A percentile compares a stretch with the other conserved stretches of the same genome.
Conservation (phyloP, 1,140 invertebrate species). For the Penaeus japonicus region DNA sequence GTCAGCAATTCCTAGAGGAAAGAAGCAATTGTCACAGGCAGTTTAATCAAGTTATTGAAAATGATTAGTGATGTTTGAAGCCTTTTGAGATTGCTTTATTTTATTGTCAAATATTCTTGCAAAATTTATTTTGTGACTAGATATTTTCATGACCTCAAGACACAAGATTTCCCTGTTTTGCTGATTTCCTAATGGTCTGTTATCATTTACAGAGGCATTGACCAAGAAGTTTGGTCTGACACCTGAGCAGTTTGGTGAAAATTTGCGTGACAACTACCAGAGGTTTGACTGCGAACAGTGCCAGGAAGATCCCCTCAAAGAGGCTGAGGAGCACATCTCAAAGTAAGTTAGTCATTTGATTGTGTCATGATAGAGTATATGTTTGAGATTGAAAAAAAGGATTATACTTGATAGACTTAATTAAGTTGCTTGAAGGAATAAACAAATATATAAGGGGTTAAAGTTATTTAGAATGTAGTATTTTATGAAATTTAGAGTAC, state of each 20-base stretch:
- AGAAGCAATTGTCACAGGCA: too few species aligned
- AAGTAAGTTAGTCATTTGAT: slow-evolving; percentile 62
- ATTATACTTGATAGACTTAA: neutral
- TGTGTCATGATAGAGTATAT: too few species aligned
- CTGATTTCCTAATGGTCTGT: neutral
- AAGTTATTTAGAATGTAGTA: too few species aligned
- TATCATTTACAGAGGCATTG: slow-evolving; percentile 64
- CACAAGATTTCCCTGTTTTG: neutral
- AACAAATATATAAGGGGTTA: neutral
- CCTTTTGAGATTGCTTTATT: too few species aligned
- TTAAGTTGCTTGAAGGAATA: neutral
- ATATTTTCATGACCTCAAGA: neutral
- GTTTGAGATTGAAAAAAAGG: too few species aligned
- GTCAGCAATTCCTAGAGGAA: too few species aligned
- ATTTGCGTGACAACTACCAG: slow-evolving; percentile 95
- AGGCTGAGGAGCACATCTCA: slow-evolving; percentile 79
- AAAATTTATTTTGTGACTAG: too few species aligned
- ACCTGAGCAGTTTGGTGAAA: slow-evolving; percentile 96
- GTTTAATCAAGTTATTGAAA: too few species aligned
- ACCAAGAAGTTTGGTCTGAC: slow-evolving; percentile 94
- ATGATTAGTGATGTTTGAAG: too few species aligned
- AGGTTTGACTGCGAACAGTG: slow-evolving; percentile 97
- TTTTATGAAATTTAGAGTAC: too few species aligned
- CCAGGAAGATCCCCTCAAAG: slow-evolving; percentile 77
- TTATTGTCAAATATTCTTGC: too few species aligned